Evolutionary conservation across 1,140 invertebrate species (phyloP).

Genomic region (Lithobius niger): DNA sequence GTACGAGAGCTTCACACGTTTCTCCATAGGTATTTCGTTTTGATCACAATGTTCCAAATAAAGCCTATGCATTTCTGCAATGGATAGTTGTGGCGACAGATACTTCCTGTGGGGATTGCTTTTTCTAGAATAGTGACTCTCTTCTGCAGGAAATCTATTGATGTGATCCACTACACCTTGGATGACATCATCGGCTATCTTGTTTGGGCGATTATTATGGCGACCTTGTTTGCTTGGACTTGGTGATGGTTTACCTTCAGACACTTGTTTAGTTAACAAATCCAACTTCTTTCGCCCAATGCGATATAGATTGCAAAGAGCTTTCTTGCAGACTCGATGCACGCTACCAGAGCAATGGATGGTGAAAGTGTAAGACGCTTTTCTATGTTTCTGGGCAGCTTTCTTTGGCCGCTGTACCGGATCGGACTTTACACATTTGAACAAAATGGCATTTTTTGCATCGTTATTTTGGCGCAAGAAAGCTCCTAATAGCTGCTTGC

Average conservation of each 20-base stretch:
- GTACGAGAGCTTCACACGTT: too few relatives aligned
- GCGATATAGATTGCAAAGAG: neutral
- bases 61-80: neutral
- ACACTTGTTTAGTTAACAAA: neutral
- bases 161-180: neutral
- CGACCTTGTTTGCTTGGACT: neutral
- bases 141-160: neutral
- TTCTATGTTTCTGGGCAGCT: too few relatives aligned
- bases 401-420: too few relatives aligned
- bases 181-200: neutral
- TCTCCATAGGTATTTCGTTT: too few relatives aligned
- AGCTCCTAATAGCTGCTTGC: too few relatives aligned
- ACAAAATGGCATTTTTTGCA: too few relatives aligned
- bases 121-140: neutral
- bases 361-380: too few relatives aligned
- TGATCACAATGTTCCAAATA: neutral
- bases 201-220: neutral
- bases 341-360: too few relatives aligned
- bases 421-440: too few relatives aligned
- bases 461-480: too few relatives aligned
- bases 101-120: neutral
- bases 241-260: neutral
- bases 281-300: conserved; percentile 1
- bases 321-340: neutral
- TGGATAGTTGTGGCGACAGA: neutral